phyloP scores from a whole-genome alignment of 2,888 invertebrate genomes.

The Erannis defoliaria region DNA sequence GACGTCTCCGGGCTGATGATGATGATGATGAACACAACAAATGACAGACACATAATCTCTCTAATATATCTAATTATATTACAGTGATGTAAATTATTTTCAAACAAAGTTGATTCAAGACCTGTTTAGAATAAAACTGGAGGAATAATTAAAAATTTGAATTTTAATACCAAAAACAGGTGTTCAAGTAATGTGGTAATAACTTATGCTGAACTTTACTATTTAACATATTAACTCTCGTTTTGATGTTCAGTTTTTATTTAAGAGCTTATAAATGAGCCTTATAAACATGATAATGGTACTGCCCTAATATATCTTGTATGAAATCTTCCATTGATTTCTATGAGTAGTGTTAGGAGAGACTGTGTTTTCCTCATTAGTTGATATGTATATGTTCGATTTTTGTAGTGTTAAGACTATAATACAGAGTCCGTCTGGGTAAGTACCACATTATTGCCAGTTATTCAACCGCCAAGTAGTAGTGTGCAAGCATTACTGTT shows the following conservation, averaged over 20 bases:
- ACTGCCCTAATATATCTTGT: neutral
- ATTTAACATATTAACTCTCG: slow-evolving; percentile 21
- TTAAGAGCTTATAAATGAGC: slow-evolving; percentile 6
- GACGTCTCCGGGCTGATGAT: too few relatives aligned
- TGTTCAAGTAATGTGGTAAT: slow-evolving; percentile 22
- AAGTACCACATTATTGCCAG: too few relatives aligned
- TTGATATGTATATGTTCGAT: too few relatives aligned
- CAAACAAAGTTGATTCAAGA: slow-evolving; percentile 1
- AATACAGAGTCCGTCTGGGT: too few relatives aligned
- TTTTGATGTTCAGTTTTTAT: slow-evolving; percentile 5
- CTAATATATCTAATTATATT: neutral
- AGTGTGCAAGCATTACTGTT: too few relatives aligned
- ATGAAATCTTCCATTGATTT: too few relatives aligned
- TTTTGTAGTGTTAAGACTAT: too few relatives aligned
- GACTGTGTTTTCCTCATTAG: too few relatives aligned
- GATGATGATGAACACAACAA: too few relatives aligned
- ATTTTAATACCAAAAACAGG: slow-evolving; percentile 30
- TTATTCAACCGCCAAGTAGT: too few relatives aligned
- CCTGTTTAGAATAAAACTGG: slow-evolving; percentile 13
- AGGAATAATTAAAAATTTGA: slow-evolving; percentile 24
- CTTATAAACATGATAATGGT: neutral
- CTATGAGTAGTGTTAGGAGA: too few relatives aligned
- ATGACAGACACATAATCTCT: neutral
- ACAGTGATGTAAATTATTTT: slow-evolving; percentile 9
- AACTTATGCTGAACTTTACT: slow-evolving; percentile 14